Conservation (phyloP, 2,113 vertebrate species). For the Chamaea fasciata region DNA sequence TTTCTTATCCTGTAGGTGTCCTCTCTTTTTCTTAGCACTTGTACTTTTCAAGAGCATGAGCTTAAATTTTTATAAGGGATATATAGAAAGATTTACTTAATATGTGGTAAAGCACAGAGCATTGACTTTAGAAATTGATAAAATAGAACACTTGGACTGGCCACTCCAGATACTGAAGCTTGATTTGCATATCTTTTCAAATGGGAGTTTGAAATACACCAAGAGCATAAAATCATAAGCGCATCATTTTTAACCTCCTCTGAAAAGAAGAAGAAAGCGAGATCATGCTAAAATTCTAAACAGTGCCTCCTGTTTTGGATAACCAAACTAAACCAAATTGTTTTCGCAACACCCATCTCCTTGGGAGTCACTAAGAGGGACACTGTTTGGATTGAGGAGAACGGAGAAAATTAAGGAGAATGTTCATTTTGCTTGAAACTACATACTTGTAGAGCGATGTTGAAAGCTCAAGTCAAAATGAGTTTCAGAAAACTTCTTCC, state of each 20-base stretch:
- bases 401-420: neutral
- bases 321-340: neutral
- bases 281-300: neutral
- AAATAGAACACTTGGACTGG: neutral
- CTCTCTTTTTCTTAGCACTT: neutral
- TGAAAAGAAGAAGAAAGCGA: neutral
- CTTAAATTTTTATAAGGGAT: slow-evolving; percentile 24
- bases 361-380: neutral
- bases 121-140: neutral
- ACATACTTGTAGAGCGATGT: accelerated
- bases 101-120: neutral
- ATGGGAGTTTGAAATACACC: neutral
- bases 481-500: neutral
- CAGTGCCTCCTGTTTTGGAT: neutral
- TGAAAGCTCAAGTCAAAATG: neutral
- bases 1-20: neutral
- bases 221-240: accelerated
- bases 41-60: neutral
- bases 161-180: neutral
- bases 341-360: neutral
- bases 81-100: slow-evolving; percentile 11
- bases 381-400: neutral
- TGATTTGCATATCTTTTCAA: neutral
- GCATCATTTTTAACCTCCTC: neutral
- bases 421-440: neutral